These are phyloP conservation scores for Rhinopithecus roxellana DNA, from an alignment of 2,113 vertebrate genomes.

Conservation along the genomic window DNA sequence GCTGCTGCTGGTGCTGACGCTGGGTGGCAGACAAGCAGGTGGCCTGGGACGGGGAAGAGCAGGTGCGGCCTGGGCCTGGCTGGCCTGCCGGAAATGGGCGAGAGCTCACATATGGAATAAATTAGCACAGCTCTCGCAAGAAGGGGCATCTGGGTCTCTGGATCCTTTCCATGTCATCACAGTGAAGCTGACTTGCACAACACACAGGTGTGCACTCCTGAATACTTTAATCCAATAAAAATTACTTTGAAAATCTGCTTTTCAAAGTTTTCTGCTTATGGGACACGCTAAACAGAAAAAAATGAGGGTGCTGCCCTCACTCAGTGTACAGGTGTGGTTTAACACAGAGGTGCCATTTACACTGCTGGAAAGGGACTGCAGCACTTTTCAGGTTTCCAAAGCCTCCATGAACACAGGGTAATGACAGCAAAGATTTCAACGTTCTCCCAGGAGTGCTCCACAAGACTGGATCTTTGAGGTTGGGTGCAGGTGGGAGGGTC, in stretches of 20 bases:
- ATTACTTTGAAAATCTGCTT: background rate
- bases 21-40: too few relatives aligned
- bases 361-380: background rate
- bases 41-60: too few relatives aligned
- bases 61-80: background rate
- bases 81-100: background rate
- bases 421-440: background rate
- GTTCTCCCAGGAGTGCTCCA: background rate
- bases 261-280: background rate
- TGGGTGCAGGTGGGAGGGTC: too few relatives aligned
- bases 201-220: background rate
- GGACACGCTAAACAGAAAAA: background rate
- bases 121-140: too few relatives aligned
- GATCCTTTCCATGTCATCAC: background rate
- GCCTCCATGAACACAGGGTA: background rate
- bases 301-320: background rate
- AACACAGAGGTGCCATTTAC: background rate
- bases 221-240: background rate
- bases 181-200: background rate
- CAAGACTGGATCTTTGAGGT: fast-evolving
- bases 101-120: background rate
- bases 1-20: background rate
- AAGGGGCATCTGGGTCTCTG: background rate
- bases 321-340: background rate
- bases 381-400: background rate